Evolutionary conservation across 2,113 vertebrate genomes (phyloP).

Genomic region (Salvator merianae): DNA sequence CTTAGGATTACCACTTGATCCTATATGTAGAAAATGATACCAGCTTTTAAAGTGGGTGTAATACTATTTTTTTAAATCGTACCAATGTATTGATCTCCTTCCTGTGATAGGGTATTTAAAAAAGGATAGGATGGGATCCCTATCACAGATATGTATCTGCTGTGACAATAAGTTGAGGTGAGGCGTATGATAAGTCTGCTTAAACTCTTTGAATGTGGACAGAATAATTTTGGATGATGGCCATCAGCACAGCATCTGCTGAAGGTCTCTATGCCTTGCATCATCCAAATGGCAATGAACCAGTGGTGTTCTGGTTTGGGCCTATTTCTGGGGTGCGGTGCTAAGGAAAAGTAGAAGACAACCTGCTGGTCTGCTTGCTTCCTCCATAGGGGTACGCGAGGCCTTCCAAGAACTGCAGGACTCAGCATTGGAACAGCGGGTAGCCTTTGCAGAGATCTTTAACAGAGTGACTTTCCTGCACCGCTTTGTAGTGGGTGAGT

Average conservation of each 20-base stretch:
- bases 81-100: too few relatives aligned
- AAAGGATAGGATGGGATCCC: too few relatives aligned
- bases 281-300: not conserved
- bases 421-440: conserved; percentile 76
- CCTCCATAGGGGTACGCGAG: conserved; percentile 68
- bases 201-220: not conserved
- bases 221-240: too few relatives aligned
- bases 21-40: too few relatives aligned
- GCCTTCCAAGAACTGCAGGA: conserved; percentile 76
- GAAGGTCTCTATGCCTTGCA: not conserved
- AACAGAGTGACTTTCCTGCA: conserved; percentile 80
- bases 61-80: too few relatives aligned
- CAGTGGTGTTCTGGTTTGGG: not conserved
- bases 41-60: too few relatives aligned
- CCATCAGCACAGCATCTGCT: not conserved
- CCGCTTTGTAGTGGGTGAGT: conserved; percentile 79
- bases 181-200: too few relatives aligned
- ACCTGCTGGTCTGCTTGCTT: not conserved
- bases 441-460: conserved; percentile 79
- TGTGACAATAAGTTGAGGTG: too few relatives aligned
- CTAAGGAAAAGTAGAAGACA: not conserved
- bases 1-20: too few relatives aligned
- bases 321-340: not conserved
- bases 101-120: too few relatives aligned
- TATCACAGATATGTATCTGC: too few relatives aligned